Evolutionary conservation across 1,140 invertebrate genomes (phyloP).

Genomic region (Gonioctena quinquepunctata): DNA sequence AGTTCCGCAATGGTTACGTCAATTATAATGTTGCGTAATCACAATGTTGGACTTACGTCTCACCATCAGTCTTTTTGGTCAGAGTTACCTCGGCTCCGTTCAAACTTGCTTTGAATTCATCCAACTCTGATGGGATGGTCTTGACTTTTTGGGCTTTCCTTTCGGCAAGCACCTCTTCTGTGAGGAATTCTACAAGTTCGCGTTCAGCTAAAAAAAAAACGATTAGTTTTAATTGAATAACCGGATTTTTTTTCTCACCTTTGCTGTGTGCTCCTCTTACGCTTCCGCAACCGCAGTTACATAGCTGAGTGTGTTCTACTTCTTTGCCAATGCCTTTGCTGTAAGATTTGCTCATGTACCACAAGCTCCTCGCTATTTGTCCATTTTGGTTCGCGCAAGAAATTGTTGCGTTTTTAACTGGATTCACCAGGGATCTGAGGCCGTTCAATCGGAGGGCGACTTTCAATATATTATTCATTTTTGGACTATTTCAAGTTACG

Average conservation of each 20-base stretch:
- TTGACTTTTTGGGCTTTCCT: slow-evolving; percentile 78
- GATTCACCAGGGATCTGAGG: slow-evolving; percentile 57
- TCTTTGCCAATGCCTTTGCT: slow-evolving; percentile 40
- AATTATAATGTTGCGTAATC: too few relatives aligned
- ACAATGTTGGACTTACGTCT: slow-evolving; percentile 65
- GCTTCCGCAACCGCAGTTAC: slow-evolving; percentile 65
- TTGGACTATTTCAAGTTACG: too few relatives aligned
- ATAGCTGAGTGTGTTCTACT: slow-evolving; percentile 58
- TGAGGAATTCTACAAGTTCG: slow-evolving; percentile 83
- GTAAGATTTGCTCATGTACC: slow-evolving; percentile 66
- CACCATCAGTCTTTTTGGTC: slow-evolving; percentile 71
- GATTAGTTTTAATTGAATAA: slow-evolving; percentile 4
- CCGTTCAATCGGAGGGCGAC: slow-evolving; percentile 60
- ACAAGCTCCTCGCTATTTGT: slow-evolving; percentile 68
- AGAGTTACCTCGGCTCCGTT: slow-evolving; percentile 80
- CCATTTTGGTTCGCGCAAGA: slow-evolving; percentile 60
- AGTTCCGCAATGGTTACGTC: slow-evolving; percentile 29
- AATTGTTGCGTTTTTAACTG: slow-evolving; percentile 54
- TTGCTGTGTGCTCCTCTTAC: slow-evolving; percentile 66
- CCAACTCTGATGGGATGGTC: slow-evolving; percentile 73
- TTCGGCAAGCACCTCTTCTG: slow-evolving; percentile 87
- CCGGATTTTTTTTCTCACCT: slow-evolving; percentile 65
- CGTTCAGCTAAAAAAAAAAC: slow-evolving; percentile 69
- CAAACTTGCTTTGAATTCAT: slow-evolving; percentile 76
- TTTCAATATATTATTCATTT: slow-evolving; percentile 72